These are phyloP conservation scores for Drosophila dunni DNA, from an alignment of 1,140 invertebrate species.

Conservation along the genomic window DNA sequence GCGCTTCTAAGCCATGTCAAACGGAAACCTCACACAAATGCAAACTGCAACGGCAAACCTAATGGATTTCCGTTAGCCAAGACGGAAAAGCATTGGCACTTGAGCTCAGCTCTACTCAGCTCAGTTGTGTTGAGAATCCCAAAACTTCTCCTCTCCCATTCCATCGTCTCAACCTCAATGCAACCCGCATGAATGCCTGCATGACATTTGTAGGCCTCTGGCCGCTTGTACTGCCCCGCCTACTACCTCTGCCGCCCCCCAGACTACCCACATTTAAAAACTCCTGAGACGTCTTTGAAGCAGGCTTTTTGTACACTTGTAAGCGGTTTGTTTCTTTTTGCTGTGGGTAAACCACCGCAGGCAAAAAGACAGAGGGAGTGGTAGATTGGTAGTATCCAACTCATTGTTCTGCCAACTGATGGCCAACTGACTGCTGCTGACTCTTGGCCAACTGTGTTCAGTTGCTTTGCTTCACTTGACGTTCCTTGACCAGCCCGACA, in stretches of 20 bases:
- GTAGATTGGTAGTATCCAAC: neutral
- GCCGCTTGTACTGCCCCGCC: constrained; percentile 8
- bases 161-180: neutral
- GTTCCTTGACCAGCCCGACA: constrained; percentile 16
- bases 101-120: constrained; percentile 39
- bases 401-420: constrained; percentile 43
- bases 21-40: constrained; percentile 75
- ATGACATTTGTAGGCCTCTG: constrained; percentile 73
- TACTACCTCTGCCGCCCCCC: neutral
- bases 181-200: constrained; percentile 46
- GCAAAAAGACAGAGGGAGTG: neutral
- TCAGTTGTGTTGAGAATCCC: constrained; percentile 6
- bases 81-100: constrained; percentile 73
- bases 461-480: constrained; percentile 8
- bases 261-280: neutral
- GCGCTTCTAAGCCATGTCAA: constrained; percentile 58
- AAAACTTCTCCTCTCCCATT: neutral
- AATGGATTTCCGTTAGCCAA: constrained; percentile 78
- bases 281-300: constrained; percentile 21
- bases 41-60: constrained; percentile 72
- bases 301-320: constrained; percentile 41
- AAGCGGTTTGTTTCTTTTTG: constrained; percentile 36
- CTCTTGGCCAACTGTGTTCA: constrained; percentile 29
- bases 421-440: constrained; percentile 27
- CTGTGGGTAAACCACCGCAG: constrained; percentile 23